Conservation (phyloP, 2,113 vertebrate genomes). For the Corythoichthys haematopterus region DNA sequence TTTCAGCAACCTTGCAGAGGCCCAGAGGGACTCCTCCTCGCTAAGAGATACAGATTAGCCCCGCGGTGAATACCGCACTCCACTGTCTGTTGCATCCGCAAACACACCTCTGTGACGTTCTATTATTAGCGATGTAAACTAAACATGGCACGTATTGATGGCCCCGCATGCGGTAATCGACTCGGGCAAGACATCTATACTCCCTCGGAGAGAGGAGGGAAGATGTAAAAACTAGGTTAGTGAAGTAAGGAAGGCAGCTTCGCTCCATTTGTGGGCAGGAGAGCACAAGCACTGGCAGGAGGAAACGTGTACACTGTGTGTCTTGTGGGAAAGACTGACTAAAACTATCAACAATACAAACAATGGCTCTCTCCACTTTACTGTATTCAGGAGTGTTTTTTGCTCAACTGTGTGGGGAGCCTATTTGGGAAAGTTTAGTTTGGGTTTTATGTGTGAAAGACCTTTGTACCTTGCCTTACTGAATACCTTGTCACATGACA, state of each 20-base stretch:
- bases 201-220: conserved; percentile 29
- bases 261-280: conserved; percentile 41
- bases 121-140: conserved; percentile 46
- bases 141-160: conserved; percentile 46
- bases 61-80: conserved; percentile 30
- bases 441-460: not conserved
- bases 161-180: conserved; percentile 27
- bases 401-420: not conserved
- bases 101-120: conserved; percentile 22
- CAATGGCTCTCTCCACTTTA: not conserved
- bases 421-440: conserved; percentile 11
- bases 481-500: conserved; percentile 4
- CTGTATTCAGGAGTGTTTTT: conserved; percentile 8
- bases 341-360: conserved; percentile 12
- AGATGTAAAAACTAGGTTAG: conserved; percentile 56
- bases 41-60: conserved; percentile 41
- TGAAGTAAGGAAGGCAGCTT: conserved; percentile 44
- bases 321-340: conserved; percentile 8
- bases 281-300: conserved; percentile 32
- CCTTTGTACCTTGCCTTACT: not conserved
- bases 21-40: conserved; percentile 22
- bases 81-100: conserved; percentile 28
- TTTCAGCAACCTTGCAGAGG: conserved; percentile 24
- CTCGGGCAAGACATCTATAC: conserved; percentile 42
- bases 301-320: conserved; percentile 23